A percentile compares a stretch with the other conserved stretches of the same genome.
phyloP scores from a whole-genome alignment of 2,797 vertebrate species.

The Acestrorhynchus altus region DNA sequence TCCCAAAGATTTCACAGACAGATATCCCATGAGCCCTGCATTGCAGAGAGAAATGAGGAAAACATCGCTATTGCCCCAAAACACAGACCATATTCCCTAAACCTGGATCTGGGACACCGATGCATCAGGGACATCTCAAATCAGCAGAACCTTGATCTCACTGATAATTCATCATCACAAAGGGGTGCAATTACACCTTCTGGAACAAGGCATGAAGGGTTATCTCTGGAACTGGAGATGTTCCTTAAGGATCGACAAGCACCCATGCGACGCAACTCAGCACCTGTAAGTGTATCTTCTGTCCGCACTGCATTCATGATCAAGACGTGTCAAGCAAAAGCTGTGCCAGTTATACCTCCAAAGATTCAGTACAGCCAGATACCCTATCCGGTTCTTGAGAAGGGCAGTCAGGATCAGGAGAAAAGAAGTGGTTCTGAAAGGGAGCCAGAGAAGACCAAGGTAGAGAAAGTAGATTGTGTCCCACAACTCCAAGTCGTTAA shows the following conservation, averaged over 20 bases:
- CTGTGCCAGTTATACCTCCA: conserved; percentile 92
- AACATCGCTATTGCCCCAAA: conserved; percentile 59
- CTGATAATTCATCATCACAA: conserved; percentile 63
- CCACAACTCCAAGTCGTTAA: conserved; percentile 73
- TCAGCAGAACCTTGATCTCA: conserved; percentile 67
- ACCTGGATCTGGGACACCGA: conserved; percentile 82
- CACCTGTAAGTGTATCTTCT: conserved; percentile 92
- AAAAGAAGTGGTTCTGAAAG: conserved; percentile 74
- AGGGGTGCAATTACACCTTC: conserved; percentile 59
- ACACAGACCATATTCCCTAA: conserved; percentile 89
- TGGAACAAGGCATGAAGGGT: conserved; percentile 59
- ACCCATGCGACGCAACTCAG: conserved; percentile 91
- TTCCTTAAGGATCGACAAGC: conserved; percentile 78
- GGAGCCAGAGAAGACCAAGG: conserved; percentile 65
- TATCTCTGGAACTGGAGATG: conserved; percentile 75
- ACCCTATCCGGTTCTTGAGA: conserved; percentile 84
- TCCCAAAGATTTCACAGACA: conserved; percentile 75
- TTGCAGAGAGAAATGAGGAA: conserved; percentile 70
- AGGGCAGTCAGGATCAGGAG: conserved; percentile 62
- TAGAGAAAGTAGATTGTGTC: conserved; percentile 68
- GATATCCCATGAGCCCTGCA: conserved; percentile 72
- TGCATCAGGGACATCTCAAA: conserved; percentile 81
- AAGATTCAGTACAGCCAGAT: conserved; percentile 96
- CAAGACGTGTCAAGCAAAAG: conserved; percentile 94
- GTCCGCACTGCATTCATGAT: conserved; percentile 97